Base-by-base conservation (phyloP, 2,888 invertebrate genomes). In the Mimachlamys varia region DNA sequence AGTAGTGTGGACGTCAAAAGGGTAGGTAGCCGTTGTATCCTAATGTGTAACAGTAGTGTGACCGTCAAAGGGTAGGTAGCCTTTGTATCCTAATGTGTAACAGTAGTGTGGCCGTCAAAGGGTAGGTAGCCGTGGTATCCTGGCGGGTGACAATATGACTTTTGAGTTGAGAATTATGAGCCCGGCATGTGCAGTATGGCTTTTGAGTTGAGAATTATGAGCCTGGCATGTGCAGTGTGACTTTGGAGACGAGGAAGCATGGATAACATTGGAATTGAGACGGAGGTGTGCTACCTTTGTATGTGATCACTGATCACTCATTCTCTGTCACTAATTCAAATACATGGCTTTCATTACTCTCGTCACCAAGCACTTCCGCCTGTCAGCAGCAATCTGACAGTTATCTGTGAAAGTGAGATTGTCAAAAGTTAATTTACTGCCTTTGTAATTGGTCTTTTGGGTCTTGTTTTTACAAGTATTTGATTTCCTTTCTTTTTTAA, bases 361-460 rank as follows among this genome's bases (percentile, higher is more conserved):
- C n/a, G n/a, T n/a, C n/a, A n/a, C n/a, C n/a, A n/a, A n/a, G n/a
- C n/a, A n/a, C n/a, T n/a, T n/a, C n/a, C n/a, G n/a, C n/a, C n/a
- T n/a, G n/a, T n/a, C n/a, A n/a, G n/a, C n/a, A n/a, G n/a, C n/a
- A n/a, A n/a, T n/a, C n/a, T n/a, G n/a, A n/a, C n/a, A n/a, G n/a
- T 44, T 44, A 44, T 3, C 13, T 62, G 62, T n/a, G 62, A 13
- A 12, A 62, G 62, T 62, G 22, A 0, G n/a, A 62, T 2, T n/a
- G 62, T n/a, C n/a, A 62, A n/a, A n/a, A 27, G 27, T 53, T 7
- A 76, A 27, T 76, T 27, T 7, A 33, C 13, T 76, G 76, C 76
- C 0, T 76, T 33, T 27, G 76, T 76, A 76, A 76, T 27, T 27
- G 76, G 76, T 76, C 76, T 76, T 76, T 76, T 76, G 76, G 76